Evolutionary conservation across 2,113 vertebrate species (phyloP), one percentile per base, ranked within the genome.

Genomic region (Mastomys coucha): DNA sequence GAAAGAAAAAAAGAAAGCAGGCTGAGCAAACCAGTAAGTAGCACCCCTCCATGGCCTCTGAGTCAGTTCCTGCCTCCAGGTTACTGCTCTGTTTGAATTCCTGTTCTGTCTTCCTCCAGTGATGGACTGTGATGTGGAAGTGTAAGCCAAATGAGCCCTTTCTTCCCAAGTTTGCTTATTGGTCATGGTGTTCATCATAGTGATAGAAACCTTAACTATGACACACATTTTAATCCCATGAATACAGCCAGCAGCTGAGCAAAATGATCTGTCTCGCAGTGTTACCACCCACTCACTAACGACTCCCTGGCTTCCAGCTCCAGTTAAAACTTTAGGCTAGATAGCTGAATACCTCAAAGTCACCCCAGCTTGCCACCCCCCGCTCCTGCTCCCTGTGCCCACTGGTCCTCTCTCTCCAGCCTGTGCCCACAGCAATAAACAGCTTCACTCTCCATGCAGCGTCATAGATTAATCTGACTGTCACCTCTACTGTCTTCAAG

Each of bases 401-500:
- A 26, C 39, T 12, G 12, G 14, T 56, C 49, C 70, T 78, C 26
- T 31, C 7, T 60, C 26, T 13, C 31, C 39, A 0, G 33, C 9
- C 87, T n/a, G 53, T 5, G 20, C 28, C 8, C 58, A 12, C 24
- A 24, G 51, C 69, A 69, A 45, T 4, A 31, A 65, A 33, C 8
- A 56, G 56, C 17, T 45, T 70, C 53, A 4, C 39, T 3, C 9
- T 70, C 53, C 20, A 4, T 0, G 5, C 4, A 53, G 51, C 1
- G 5, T 0, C 49, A 17, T 13, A 11, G 5, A 16, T 8, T 39
- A 28, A 36, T 88, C 91, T 19, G 63, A 58, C 26, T 36, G 14
- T 20, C 0, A 0, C 49, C 11, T 14, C 0, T 6, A 17, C 36
- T 26, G 28, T 58, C 63, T 5, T 42, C 56, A 3, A 2, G 7